Base-by-base conservation (phyloP, 1,140 invertebrate genomes). In the Saccostrea cuccullata region DNA sequence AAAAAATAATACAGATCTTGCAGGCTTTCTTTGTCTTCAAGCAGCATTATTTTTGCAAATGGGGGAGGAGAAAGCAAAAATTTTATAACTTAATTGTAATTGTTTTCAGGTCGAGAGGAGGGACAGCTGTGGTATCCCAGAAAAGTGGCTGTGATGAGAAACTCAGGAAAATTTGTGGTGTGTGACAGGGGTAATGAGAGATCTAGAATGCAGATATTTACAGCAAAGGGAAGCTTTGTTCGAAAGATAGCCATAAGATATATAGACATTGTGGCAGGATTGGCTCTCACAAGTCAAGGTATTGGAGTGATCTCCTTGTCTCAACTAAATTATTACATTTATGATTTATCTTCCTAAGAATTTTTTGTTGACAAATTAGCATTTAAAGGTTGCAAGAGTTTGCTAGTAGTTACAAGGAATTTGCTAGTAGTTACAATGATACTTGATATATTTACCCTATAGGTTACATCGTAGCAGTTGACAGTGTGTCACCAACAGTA, bases 41-140 rank as follows among this genome's bases (percentile, higher is more conserved):
- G 30, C 30, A 36, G 30, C 30, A 36, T 36, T 36, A 36, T 36
- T 36, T 47, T 47, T 47, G 1, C 47, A 6, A 8, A 9, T 47
- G 47, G 47, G 47, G 47, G 30, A 36, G 30, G 30, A 36, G 2
- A 36, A 36, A 36, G 30, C 30, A 47, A 47, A 6, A 47, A 47
- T 47, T 36, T 36, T 1, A 36, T 47, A 47, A 47, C 47, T 9
- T 47, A 9, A 47, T 8, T 47, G 47, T 9, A 47, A 47, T 47
- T 47, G 5, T n/a, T 84, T 90, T 55, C 85, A 95, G 95, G 95
- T 17, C 91, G 94, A 55, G 98, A 99, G 91, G 98, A 99, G 94
- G 98, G 98, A 1, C 98, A 99, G 93, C 95, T 99, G 82, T 99
- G 98, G 98, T 99, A 98, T 95, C 98, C 98, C 3, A 96, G 98